These are phyloP conservation scores for Okamejei kenojei DNA, from an alignment of 2,797 vertebrate genomes.

Conservation along the genomic window DNA sequence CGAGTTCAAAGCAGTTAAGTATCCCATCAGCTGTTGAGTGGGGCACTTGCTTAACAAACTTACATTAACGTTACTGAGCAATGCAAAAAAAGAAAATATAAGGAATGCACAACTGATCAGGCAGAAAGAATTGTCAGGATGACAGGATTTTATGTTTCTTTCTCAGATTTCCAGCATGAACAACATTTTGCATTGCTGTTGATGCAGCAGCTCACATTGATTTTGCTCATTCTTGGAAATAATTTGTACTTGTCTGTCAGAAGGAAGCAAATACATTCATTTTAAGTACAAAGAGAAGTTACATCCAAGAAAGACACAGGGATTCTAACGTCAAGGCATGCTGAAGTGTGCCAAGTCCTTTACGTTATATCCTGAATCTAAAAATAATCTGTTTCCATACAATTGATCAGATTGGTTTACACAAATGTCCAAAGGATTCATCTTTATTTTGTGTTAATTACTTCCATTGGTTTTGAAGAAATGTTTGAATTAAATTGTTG, in stretches of 20 bases:
- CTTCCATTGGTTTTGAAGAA: not conserved
- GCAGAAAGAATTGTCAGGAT: not conserved
- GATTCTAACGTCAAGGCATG: not conserved
- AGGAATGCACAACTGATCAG: not conserved
- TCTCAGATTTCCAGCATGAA: not conserved
- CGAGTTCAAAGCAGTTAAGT: not conserved
- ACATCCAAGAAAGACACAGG: not conserved
- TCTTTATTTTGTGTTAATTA: not conserved
- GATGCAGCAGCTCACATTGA: not conserved
- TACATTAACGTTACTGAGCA: not conserved
- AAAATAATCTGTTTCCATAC: not conserved
- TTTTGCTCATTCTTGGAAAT: not conserved
- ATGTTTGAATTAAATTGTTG: not conserved
- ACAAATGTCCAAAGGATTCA: not conserved
- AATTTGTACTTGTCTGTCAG: not conserved
- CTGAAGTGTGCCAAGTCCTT: not conserved
- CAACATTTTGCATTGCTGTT: not conserved
- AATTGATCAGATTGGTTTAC: not conserved
- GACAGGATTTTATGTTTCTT: not conserved
- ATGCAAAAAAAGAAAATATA: not conserved
- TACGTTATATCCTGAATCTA: not conserved
- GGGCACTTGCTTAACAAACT: not conserved
- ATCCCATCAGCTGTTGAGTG: not conserved
- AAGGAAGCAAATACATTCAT: not conserved
- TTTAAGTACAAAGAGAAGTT: not conserved